Evolutionary conservation across 2,797 vertebrate species (phyloP).

Genomic region (Leucoraja ocellata): DNA sequence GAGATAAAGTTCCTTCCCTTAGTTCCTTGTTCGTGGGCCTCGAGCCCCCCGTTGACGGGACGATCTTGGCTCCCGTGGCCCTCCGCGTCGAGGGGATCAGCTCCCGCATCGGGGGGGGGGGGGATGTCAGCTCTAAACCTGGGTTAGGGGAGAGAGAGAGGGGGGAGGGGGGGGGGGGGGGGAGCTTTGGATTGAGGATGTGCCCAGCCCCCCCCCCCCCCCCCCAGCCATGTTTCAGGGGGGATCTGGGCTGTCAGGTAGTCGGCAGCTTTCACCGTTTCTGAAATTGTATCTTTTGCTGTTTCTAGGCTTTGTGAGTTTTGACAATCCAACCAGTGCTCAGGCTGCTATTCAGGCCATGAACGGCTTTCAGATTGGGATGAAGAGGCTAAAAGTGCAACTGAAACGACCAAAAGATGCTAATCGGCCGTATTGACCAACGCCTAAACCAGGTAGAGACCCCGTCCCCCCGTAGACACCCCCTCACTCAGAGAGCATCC

Average conservation of each 20-base stretch:
- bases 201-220: neutral
- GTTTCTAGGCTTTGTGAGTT: conserved; percentile 84
- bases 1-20: too few species aligned
- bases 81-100: too few species aligned
- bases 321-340: conserved; percentile 95
- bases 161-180: neutral
- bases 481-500: neutral
- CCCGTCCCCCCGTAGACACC: neutral
- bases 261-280: conserved; percentile 20
- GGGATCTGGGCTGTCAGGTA: neutral
- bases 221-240: neutral
- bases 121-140: too few species aligned
- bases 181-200: neutral
- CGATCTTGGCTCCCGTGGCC: too few species aligned
- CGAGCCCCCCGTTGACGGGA: too few species aligned
- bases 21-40: too few species aligned
- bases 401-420: conserved; percentile 95
- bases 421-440: conserved; percentile 91
- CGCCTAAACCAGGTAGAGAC: conserved; percentile 57
- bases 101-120: too few species aligned
- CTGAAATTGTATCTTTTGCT: conserved; percentile 37
- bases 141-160: too few species aligned
- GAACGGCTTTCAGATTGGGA: conserved; percentile 97
- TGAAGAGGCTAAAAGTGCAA: conserved; percentile 98
- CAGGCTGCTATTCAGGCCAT: conserved; percentile 96